phyloP scores from a whole-genome alignment of 2,888 invertebrate species.

The Catocala fraxini region DNA sequence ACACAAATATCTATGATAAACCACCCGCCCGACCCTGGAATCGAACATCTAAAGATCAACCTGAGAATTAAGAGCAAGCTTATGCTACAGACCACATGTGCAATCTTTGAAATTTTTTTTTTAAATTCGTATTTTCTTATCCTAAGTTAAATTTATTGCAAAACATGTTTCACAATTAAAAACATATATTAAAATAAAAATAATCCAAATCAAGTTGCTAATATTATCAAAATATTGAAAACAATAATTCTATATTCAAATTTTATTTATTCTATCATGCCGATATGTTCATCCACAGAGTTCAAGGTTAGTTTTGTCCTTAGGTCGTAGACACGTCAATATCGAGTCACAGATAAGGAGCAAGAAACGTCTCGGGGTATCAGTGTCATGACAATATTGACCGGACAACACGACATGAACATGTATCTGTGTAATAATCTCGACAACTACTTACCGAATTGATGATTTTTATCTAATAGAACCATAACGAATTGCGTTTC shows the following conservation, averaged over 20 bases:
- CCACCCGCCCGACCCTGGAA: too few relatives aligned
- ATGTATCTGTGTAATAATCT: constrained; percentile 2
- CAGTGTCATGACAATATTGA: not conserved
- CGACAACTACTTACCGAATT: constrained; percentile 14
- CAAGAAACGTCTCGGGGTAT: not conserved
- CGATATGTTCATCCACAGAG: not conserved
- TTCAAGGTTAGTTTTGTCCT: not conserved
- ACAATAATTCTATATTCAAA: not conserved
- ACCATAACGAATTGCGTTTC: constrained; percentile 15
- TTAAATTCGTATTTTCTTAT: too few relatives aligned
- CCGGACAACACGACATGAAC: not conserved
- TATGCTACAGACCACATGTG: too few relatives aligned
- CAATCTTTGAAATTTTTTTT: too few relatives aligned
- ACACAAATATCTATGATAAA: too few relatives aligned
- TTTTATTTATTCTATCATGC: not conserved
- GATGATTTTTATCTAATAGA: constrained; percentile 12
- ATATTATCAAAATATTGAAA: too few relatives aligned
- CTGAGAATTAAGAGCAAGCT: too few relatives aligned
- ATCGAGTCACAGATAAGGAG: not conserved
- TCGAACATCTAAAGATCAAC: too few relatives aligned
- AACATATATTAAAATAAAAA: too few relatives aligned
- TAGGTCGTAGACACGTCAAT: not conserved
- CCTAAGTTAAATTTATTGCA: too few relatives aligned
- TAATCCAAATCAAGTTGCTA: too few relatives aligned
- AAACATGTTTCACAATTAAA: too few relatives aligned